phyloP scores from a whole-genome alignment of 2,797 vertebrate species.

The Pelodytes ibericus region DNA sequence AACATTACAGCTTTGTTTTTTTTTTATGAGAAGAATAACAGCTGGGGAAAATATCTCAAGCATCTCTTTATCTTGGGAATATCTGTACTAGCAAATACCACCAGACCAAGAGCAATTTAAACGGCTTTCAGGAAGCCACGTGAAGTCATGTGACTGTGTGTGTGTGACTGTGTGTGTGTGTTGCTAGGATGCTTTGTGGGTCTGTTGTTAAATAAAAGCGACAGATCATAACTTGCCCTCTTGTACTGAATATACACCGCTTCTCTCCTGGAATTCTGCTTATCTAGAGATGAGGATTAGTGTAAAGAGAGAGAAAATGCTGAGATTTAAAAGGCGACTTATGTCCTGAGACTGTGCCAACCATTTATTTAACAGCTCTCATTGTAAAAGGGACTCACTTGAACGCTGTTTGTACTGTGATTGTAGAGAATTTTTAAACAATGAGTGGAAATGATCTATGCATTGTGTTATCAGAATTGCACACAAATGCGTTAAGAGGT shows the following conservation, averaged over 20 bases:
- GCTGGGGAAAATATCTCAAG: constrained; percentile 31
- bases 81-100: constrained; percentile 41
- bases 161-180: too few relatives aligned
- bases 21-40: constrained; percentile 1
- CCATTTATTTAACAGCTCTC: constrained; percentile 8
- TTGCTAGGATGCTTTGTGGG: constrained; percentile 40
- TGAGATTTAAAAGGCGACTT: background rate
- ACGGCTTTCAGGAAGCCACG: constrained; percentile 19
- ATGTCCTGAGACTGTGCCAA: constrained; percentile 17
- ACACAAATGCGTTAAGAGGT: too few relatives aligned
- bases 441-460: too few relatives aligned
- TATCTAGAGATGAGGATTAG: constrained; percentile 23
- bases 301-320: constrained; percentile 7
- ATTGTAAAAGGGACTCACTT: background rate
- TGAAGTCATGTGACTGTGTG: constrained; percentile 3
- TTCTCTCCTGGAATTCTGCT: constrained; percentile 11
- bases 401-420: too few relatives aligned
- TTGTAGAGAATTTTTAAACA: too few relatives aligned
- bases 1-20: background rate
- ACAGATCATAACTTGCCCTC: constrained; percentile 41
- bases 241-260: constrained; percentile 16
- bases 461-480: too few relatives aligned
- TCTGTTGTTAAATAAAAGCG: constrained; percentile 51
- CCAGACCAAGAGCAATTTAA: constrained; percentile 26
- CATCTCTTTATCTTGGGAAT: constrained; percentile 36